Evolutionary conservation across 2,888 invertebrate species (phyloP), one percentile per base, ranked within the genome.

Genomic region (Drosophila testacea): DNA sequence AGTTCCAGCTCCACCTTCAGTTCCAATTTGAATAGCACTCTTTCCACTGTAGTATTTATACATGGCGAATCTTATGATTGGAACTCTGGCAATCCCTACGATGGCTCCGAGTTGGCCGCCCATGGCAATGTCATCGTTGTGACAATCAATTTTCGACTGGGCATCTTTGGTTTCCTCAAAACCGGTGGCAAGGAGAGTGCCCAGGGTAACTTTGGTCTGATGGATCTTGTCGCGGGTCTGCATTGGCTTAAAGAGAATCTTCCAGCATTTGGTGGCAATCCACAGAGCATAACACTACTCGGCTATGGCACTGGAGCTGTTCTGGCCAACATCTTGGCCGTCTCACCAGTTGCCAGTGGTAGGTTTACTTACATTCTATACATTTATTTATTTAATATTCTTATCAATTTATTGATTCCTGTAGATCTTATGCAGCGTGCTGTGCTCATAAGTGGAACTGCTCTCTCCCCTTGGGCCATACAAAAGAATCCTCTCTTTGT

Each of bases 291-390:
- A 70, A 98, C 98, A 0, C 93, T 99, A 73, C 95, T 99, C 94
- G 99, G 99, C 3, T 98, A 99, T 92, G 98, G 98, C 32, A 97
- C 98, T 32, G 99, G 99, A 6, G 99, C 99, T 9, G 98, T 98
- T 1, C 94, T 99, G 55, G 98, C 98, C 81, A 99, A 99, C 93
- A 96, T 99, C 90, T 95, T 99, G 66, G 96, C 98, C 81, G 96
- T 99, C 38, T 98, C 99, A 39, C 98, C 99, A 22, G 97, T 98
- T 83, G 96, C 97, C 52, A 96, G 96, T 95, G 98, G 98, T 98
- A 93, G 92, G 91, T 63, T 10, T 10, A 11, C 3, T 7, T 30
- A 4, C 4, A 41, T 54, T 6, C 0, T 36, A 22, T 11, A 4
- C 22, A 50, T 2, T 16, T 6, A 50, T 2, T 16, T 6, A 2